Percentiles rank a stretch among this genome's conserved stretches.
Conservation (phyloP, 2,888 invertebrate genomes). For the Euproctis similis region DNA sequence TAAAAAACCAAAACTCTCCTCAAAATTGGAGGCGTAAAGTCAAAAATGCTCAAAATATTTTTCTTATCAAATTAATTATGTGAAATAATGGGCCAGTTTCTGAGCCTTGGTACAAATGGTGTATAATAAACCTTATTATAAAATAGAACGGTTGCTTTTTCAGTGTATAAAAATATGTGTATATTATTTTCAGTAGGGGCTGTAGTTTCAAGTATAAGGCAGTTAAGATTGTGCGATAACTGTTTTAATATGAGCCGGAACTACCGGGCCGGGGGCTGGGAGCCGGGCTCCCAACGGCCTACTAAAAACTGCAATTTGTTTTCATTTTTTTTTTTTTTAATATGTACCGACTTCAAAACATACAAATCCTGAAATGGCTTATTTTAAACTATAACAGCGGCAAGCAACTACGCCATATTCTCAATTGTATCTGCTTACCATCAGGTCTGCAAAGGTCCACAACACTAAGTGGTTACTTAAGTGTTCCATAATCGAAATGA, state of each 20-base stretch:
- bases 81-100: constrained; percentile 51
- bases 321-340: constrained; percentile 33
- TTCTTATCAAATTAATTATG: constrained; percentile 71
- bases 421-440: too few species aligned
- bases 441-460: too few species aligned
- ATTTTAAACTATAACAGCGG: too few species aligned
- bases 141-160: constrained; percentile 36
- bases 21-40: constrained; percentile 26
- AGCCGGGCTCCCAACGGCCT: constrained; percentile 41
- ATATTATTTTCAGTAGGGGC: constrained; percentile 65
- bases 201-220: constrained; percentile 67
- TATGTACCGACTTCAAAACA: constrained; percentile 14
- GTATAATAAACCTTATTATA: constrained; percentile 27
- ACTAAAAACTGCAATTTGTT: constrained; percentile 57
- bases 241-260: constrained; percentile 73
- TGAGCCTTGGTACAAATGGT: constrained; percentile 9
- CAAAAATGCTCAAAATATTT: constrained; percentile 39
- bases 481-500: too few species aligned
- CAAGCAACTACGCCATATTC: too few species aligned
- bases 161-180: constrained; percentile 35
- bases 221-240: constrained; percentile 72
- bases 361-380: constrained; percentile 7
- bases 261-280: constrained; percentile 40
- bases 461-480: too few species aligned
- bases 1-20: constrained; percentile 16